These are phyloP conservation scores for Kryptopterus vitreolus DNA, from an alignment of 2,797 vertebrate genomes.

Conservation along the genomic window DNA sequence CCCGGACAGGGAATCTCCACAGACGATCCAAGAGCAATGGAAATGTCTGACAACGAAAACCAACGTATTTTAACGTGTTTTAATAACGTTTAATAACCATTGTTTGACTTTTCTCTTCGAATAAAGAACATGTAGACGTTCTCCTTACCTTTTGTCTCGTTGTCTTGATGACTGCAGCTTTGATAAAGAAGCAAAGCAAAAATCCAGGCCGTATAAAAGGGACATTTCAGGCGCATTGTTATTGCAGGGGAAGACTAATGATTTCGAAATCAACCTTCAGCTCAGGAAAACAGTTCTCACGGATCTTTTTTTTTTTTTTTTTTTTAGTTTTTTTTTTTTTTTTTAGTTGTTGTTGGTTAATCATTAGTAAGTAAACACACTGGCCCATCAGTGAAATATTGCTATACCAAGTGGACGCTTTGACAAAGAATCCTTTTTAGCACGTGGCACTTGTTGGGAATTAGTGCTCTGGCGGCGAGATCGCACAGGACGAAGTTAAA, in stretches of 20 bases:
- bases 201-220: neutral
- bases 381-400: neutral
- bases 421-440: neutral
- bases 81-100: too few species aligned
- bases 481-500: conserved; percentile 28
- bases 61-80: too few species aligned
- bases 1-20: conserved; percentile 49
- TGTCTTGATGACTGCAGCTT: conserved; percentile 11
- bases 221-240: neutral
- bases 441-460: conserved; percentile 13
- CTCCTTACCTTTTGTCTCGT: conserved; percentile 44
- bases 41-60: conserved; percentile 50
- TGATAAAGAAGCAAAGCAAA: neutral
- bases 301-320: neutral
- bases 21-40: conserved; percentile 50
- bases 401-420: too few species aligned
- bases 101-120: too few species aligned
- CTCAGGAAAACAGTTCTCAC: neutral
- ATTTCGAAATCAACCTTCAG: conserved; percentile 12
- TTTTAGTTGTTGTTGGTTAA: too few species aligned
- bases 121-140: too few species aligned
- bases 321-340: neutral
- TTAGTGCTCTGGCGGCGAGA: neutral
- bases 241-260: neutral
- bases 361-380: conserved; percentile 45